Conservation (phyloP, 2,797 vertebrate species). For the Schizopygopsis malacanthus region DNA sequence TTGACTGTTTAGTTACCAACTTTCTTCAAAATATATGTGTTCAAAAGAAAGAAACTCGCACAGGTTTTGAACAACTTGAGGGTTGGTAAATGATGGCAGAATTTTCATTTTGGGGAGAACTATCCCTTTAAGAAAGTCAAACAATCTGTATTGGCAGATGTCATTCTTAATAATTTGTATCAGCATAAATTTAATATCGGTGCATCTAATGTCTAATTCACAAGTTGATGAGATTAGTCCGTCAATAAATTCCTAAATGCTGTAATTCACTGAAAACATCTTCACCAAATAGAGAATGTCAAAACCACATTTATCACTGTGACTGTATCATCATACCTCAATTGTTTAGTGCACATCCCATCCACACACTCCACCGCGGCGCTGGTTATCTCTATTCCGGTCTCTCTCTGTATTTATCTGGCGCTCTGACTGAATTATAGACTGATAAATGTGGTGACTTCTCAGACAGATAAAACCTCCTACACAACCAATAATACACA, state of each 20-base stretch:
- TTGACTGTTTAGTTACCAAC: no score
- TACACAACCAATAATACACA: constrained; percentile 22
- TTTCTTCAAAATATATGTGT: no score
- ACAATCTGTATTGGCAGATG: neutral
- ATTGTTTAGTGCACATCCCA: constrained; percentile 13
- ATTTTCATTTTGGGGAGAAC: neutral
- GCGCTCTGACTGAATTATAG: neutral
- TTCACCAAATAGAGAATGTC: neutral
- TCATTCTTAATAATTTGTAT: neutral
- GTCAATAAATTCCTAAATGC: neutral
- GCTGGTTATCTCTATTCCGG: constrained; percentile 14
- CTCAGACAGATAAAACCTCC: constrained; percentile 34
- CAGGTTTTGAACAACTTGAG: no score
- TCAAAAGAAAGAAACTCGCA: no score
- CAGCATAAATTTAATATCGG: neutral
- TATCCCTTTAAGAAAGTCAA: neutral
- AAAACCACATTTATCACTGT: neutral
- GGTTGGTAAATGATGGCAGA: no score
- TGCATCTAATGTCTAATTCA: neutral
- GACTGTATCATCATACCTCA: neutral
- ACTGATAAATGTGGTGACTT: neutral
- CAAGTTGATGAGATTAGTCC: neutral
- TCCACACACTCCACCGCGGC: neutral
- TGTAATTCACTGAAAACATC: neutral
- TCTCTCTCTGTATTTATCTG: constrained; percentile 18